Base-by-base conservation (phyloP, 2,113 vertebrate species). In the Artemisiospiza belli region DNA sequence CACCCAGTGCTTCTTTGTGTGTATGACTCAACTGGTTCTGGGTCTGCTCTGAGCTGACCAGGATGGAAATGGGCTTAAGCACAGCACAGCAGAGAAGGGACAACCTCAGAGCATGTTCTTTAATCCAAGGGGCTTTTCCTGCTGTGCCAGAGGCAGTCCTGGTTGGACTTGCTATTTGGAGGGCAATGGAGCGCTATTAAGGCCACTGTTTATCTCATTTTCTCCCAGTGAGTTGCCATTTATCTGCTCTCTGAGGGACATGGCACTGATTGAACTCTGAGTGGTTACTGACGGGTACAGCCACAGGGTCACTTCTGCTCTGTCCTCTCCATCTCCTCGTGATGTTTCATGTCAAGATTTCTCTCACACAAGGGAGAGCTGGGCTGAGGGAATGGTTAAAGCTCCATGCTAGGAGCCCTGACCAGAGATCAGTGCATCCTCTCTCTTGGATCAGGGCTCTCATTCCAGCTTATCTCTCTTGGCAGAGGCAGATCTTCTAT, bases 131-230 rank as follows among this genome's bases (percentile, higher is more conserved):
- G 20, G 63, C 63, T 69, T 52, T 35, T 59, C 54, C 18, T 51
- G 49, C 88, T 27, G 39, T 5, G 54, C 27, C 22, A 46, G 76
- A 69, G 55, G 84, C 86, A 49, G 37, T 9, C 59, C 43, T 3
- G 28, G 6, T 2, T 24, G 27, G 49, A 41, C 54, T 22, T 88
- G 78, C 74, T 51, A 5, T 82, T 73, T 21, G 77, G 47, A 28
- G 93, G 81, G 68, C 44, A 92, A 87, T 54, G 86, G 57, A 86
- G 74, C 2, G 1, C 74, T 89, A 47, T 83, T 81, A 95, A 87
- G 52, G 83, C 59, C 44, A 2, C 33, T 55, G 37, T 94, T 97
- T 94, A 97, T 97, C 95, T 93, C 86, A 6, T 97, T 97, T 94
- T 95, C 91, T 96, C 67, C 95, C 83, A 3, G 15, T 46, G 74